Base-by-base conservation (phyloP, 1,140 invertebrate genomes). In the Pseudomyrmex flavicornis region DNA sequence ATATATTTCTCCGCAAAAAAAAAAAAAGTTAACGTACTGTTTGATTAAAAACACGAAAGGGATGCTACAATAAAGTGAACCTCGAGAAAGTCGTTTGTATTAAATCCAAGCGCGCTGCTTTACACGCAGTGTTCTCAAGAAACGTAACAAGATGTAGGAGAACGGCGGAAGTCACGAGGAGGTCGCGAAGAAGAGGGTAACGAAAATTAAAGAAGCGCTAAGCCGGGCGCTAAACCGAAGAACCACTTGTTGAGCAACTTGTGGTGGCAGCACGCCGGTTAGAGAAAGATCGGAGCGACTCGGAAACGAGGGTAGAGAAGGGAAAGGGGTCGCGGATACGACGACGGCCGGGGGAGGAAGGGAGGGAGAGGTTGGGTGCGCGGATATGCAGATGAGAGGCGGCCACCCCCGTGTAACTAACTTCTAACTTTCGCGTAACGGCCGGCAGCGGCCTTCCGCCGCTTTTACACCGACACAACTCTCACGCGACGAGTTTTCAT, bases 171-270 rank as follows among this genome's bases (percentile, higher is more conserved):
- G 35, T 69, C 48, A 58, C 65, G 76, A 59, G 50, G 10, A 69
- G 20, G 7, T 15, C 54, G 46, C 66, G 66, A 80, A 80, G 66
- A 48, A 80, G 62, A 80, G 83, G 86, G 82, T 84, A 89, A 88
- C 89, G 90, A 92, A 93, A 94, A 94, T 94, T 93, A 94, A 93
- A 92, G 92, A 93, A 93, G 93, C 93, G 92, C 92, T 94, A 94
- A 94, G 92, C 93, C 91, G 87, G 90, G 90, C 91, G 93, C 92
- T 93, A 93, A 94, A 93, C 92, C 92, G 93, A 93, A 93, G 93
- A 94, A 94, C 93, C 93, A 94, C 93, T 94, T 94, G 93, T 94
- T 94, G 93, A 94, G 86, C 92, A 89, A 90, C 83, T 84, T 90
- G 89, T 86, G 91, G 86, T 79, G 72, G 89, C 75, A 82, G 85